Evolutionary conservation across 2,113 vertebrate genomes (phyloP), one percentile per base, ranked within the genome.

Genomic region (Oncorhynchus gorbuscha): DNA sequence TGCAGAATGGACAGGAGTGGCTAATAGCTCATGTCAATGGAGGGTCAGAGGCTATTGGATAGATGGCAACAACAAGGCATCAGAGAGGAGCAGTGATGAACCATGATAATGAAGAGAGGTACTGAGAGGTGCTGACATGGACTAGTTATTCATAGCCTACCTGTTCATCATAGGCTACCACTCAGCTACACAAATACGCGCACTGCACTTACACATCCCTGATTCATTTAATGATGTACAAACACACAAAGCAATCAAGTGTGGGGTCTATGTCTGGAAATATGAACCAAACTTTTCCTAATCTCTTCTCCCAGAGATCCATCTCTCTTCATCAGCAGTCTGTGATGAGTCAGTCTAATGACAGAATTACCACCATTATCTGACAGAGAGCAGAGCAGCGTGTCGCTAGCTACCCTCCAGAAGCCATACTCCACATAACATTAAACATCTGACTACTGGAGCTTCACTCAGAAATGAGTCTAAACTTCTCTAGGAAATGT

Each of bases 1-100:
- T 61, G 35, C 58, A 76, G 72, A 76, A 80, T 76, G 69, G 76
- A 74, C 73, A 22, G 11, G 48, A 55, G 20, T 14, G n/a, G 3
- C 9, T 22, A 59, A 26, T 16, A 39, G 69, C 67, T 76, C 74
- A 81, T 86, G 80, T 88, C 83, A 83, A 58, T 35, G 35, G 28
- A 79, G 55, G 76, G 81, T 82, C 68, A 81, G 30, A 81, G 79
- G 77, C 75, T 14, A 13, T 68, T 68, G 62, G 61, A 74, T 78
- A 55, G 72, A 79, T 49, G 20, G 55, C 75, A 81, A 76, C 62
- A 74, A 13, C 59, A 22, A 14, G 16, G 16, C 51, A 55, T 18
- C 51, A 16, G 51, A 45, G 51, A 55, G 51, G 51, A 18, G 51
- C 1, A 18, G 12, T 18, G 16, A 11, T 26, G 61, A 64, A 26